A percentile compares a stretch with the other conserved stretches of the same genome.
phyloP scores from a whole-genome alignment of 2,888 invertebrate genomes.

The Thereva nobilitata region DNA sequence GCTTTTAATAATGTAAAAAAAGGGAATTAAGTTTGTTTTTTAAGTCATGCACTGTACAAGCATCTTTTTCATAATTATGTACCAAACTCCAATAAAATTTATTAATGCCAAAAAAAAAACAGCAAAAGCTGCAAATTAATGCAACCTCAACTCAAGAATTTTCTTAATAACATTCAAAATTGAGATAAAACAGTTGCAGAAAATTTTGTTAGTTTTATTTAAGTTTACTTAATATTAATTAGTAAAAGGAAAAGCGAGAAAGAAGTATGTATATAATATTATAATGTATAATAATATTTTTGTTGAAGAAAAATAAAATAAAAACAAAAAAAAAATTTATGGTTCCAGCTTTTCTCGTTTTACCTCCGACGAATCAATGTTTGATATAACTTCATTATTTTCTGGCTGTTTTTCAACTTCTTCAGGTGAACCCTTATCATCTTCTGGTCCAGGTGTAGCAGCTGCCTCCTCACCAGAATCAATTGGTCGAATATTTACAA shows the following conservation, averaged over 20 bases:
- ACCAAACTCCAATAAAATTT: slow-evolving; percentile 24
- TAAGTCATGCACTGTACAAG: slow-evolving; percentile 18
- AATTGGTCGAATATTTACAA: slow-evolving; percentile 61
- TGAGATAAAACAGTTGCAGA: slow-evolving; percentile 25
- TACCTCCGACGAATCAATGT: slow-evolving; percentile 55
- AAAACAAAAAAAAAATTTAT: too few species aligned
- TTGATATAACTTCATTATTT: slow-evolving; percentile 53
- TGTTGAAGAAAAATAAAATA: too few species aligned
- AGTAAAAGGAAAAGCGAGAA: slow-evolving; percentile 7
- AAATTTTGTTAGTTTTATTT: slow-evolving; percentile 25
- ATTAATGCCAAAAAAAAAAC: slow-evolving; percentile 2
- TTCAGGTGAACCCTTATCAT: slow-evolving; percentile 24
- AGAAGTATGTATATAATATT: not conserved
- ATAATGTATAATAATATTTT: too few species aligned
- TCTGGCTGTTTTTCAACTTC: slow-evolving; percentile 45
- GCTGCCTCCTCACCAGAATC: slow-evolving; percentile 43
- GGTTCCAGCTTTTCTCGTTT: slow-evolving; percentile 43
- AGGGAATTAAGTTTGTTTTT: not conserved
- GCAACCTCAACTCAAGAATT: slow-evolving; percentile 4
- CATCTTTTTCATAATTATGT: slow-evolving; percentile 7
- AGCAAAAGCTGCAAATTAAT: slow-evolving; percentile 26
- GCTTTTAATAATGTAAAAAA: too few species aligned
- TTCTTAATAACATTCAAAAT: slow-evolving; percentile 9
- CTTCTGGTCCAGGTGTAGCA: slow-evolving; percentile 7
- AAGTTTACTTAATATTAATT: slow-evolving; percentile 30